A percentile compares a stretch with the other conserved stretches of the same genome.
Conservation (phyloP, 2,797 vertebrate species). For the Protonibea diacanthus region DNA sequence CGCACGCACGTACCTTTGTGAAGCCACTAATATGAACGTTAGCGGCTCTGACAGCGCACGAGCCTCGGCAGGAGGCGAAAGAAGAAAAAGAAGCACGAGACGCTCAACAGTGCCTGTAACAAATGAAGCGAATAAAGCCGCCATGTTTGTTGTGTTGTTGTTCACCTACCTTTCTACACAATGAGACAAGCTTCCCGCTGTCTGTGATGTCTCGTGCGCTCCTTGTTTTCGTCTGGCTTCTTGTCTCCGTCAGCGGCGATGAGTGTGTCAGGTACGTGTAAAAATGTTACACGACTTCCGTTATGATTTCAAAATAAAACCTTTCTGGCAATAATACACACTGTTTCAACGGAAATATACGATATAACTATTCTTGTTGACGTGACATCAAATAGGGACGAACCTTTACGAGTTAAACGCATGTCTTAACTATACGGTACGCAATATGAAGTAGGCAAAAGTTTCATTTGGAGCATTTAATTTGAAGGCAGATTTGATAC, state of each 20-base stretch:
- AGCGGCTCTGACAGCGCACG: background rate
- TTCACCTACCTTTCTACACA: slow-evolving; percentile 40
- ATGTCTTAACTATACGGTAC: too few relatives aligned
- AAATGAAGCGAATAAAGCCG: background rate
- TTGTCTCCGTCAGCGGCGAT: background rate
- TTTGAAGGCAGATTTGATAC: background rate
- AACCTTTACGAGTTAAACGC: too few relatives aligned
- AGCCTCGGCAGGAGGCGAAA: background rate
- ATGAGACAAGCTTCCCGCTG: slow-evolving; percentile 24
- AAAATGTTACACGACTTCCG: slow-evolving; percentile 31
- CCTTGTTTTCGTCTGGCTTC: slow-evolving; percentile 71
- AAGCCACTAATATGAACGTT: background rate
- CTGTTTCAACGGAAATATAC: background rate
- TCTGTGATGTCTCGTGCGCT: slow-evolving; percentile 50
- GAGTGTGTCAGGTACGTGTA: accelerated
- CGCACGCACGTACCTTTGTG: slow-evolving; percentile 29
- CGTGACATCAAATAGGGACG: accelerated
- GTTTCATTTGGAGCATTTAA: background rate
- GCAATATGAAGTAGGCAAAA: accelerated
- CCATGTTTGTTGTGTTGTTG: accelerated
- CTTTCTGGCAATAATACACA: accelerated
- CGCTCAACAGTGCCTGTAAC: background rate
- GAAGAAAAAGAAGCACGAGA: background rate
- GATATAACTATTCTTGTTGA: background rate
- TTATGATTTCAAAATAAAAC: slow-evolving; percentile 32